Evolutionary conservation across 2,113 vertebrate species (phyloP).

Genomic region (Halcyon senegalensis): DNA sequence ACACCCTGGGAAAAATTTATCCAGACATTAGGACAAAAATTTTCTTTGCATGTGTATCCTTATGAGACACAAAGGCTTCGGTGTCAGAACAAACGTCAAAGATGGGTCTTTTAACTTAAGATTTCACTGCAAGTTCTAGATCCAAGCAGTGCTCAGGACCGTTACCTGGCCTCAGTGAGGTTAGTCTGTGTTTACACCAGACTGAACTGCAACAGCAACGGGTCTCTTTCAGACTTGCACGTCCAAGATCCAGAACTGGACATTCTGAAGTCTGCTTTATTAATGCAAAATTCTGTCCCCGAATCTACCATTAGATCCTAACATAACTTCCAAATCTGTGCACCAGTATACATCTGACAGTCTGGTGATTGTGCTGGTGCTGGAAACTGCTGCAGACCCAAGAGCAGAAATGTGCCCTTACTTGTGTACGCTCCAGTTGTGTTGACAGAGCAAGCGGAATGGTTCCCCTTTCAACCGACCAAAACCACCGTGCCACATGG

Average conservation of each 20-base stretch:
- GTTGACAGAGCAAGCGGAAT: constrained; percentile 1
- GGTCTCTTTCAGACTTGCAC: not conserved
- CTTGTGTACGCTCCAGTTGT: not conserved
- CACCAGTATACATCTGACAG: not conserved
- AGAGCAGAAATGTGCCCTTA: not conserved
- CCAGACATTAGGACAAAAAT: not conserved
- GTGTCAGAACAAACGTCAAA: not conserved
- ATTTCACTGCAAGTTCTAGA: not conserved
- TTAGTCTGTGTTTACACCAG: not conserved
- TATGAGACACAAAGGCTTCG: not conserved
- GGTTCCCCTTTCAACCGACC: not conserved
- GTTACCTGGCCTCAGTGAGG: not conserved
- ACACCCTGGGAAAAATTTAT: constrained; percentile 32
- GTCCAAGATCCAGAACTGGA: not conserved
- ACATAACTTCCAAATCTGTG: not conserved
- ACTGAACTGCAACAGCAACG: not conserved
- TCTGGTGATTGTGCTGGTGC: not conserved
- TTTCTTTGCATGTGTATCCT: not conserved
- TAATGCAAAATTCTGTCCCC: not conserved
- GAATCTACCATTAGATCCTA: not conserved
- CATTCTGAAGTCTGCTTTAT: not conserved
- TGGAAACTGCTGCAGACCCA: not conserved
- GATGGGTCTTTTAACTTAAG: not conserved
- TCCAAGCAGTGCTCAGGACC: not conserved
- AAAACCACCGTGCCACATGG: not conserved